Evolutionary conservation across 37 sponge, comb jelly and placozoan genomes (phyloP).

Genomic region (Amphimedon queenslandica): DNA sequence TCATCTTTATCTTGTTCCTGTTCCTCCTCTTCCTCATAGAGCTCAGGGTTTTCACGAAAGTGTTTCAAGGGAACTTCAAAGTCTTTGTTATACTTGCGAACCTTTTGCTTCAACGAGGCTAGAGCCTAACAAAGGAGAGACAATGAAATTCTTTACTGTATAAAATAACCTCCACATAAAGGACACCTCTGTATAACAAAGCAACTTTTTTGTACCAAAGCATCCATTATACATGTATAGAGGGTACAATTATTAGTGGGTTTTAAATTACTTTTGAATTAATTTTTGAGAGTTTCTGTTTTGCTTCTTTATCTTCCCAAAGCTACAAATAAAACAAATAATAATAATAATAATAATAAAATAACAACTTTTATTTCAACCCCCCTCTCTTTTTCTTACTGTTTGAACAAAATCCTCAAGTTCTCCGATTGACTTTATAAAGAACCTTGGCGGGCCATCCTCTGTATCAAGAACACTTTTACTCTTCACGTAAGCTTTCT

Average conservation of each 20-base stretch:
- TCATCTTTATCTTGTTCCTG: constrained; percentile 40
- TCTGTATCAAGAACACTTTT: constrained; percentile 77
- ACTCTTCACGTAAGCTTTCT: constrained; percentile 70
- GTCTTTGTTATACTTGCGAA: constrained; percentile 92
- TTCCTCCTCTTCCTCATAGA: constrained; percentile 64
- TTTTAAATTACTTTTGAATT: constrained; percentile 78
- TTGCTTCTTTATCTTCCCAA: constrained; percentile 88
- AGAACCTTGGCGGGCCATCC: constrained; percentile 62
- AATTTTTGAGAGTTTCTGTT: constrained; percentile 80
- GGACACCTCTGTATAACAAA: too few relatives aligned
- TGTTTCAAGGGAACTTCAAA: constrained; percentile 66
- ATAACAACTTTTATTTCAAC: not conserved
- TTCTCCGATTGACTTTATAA: constrained; percentile 62
- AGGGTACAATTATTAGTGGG: not conserved
- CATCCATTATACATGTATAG: too few relatives aligned
- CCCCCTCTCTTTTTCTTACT: constrained; percentile 27
- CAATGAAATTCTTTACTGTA: too few relatives aligned
- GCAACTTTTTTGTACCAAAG: too few relatives aligned
- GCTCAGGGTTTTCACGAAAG: constrained; percentile 69
- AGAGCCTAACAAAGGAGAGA: constrained; percentile 54
- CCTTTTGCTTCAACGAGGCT: constrained; percentile 74
- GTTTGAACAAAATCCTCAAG: constrained; percentile 87
- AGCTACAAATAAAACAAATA: constrained; percentile 40
- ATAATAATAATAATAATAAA: not conserved
- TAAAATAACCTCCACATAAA: too few relatives aligned